Evolutionary conservation across 1,140 invertebrate genomes (phyloP), one percentile per base, ranked within the genome.

Genomic region (Drosophila kikkawai): DNA sequence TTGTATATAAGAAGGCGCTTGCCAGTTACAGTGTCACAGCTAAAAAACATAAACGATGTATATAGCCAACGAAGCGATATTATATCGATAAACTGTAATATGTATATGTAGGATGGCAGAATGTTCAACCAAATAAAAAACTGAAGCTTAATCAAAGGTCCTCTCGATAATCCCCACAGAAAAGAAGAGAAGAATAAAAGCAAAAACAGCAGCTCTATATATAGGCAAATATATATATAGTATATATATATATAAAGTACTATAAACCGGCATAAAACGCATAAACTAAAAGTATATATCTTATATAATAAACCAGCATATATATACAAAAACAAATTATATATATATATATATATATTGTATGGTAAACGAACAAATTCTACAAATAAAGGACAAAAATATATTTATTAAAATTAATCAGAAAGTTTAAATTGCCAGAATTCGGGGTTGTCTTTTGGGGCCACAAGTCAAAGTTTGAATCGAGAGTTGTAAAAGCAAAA

Each of bases 341-440:
- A 73, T 74, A 50, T 63, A 58, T 58, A 82, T 48, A 82, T 41
- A 53, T 19, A 36, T 19, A 22, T 22, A 22, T 22, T 22, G 22
- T 59, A 58, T 73, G 60, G 76, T 67, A 77, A 73, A 74, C 47
- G 44, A 71, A 80, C 53, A 77, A 87, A 87, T 77, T 82, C 83
- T 87, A 87, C 83, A 87, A 87, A 87, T 87, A 88, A 88, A 88
- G 84, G 84, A 84, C 80, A 88, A 88, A 88, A 88, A 88, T 88
- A 88, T 88, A 88, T 88, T 88, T 88, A 88, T 81, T 88, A 88
- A 79, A 88, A 77, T 79, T 75, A 79, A 80, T 66, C 56, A 79
- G 44, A 45, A 59, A 55, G 22, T 78, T 73, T 70, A 61, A 78
- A 78, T 70, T 78, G 39, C 29, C 50, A 32, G 56, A 34, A n/a